A percentile compares a stretch with the other conserved stretches of the same genome.
Evolutionary conservation across 2,113 vertebrate genomes (phyloP).

Genomic region (Chaetodon trifascialis): DNA sequence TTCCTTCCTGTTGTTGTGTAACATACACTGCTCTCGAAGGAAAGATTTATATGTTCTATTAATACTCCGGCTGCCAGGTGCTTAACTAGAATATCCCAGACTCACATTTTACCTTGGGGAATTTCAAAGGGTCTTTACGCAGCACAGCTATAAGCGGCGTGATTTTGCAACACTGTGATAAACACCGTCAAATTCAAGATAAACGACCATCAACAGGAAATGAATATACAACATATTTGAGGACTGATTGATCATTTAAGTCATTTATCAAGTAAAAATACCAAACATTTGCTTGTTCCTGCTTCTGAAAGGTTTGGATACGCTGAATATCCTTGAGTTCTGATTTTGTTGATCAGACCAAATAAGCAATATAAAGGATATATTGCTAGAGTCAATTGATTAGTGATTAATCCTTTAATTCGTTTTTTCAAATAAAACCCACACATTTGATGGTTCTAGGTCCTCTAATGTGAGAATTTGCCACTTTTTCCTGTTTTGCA

Average conservation of each 20-base stretch:
- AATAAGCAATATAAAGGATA: neutral
- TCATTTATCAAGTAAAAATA: neutral
- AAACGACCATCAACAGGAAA: neutral
- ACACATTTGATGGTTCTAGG: neutral
- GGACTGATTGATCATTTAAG: neutral
- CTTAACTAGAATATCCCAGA: slow-evolving; percentile 53
- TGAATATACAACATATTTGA: neutral
- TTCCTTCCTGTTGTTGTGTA: slow-evolving; percentile 38
- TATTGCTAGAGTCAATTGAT: neutral
- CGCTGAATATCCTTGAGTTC: neutral
- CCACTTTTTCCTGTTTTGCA: no score
- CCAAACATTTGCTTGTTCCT: neutral
- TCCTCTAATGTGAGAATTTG: neutral
- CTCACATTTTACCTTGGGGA: slow-evolving; percentile 23
- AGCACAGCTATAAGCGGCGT: neutral
- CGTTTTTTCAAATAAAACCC: neutral
- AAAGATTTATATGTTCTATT: slow-evolving; percentile 60
- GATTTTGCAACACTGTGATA: neutral
- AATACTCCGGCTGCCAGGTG: slow-evolving; percentile 56
- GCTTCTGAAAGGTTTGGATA: neutral
- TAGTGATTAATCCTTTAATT: neutral
- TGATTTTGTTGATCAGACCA: neutral
- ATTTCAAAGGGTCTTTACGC: slow-evolving; percentile 5
- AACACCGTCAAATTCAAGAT: neutral
- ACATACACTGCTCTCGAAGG: slow-evolving; percentile 19